Base-by-base conservation (phyloP, 2,113 vertebrate species). In the Orthonyx spaldingii region DNA sequence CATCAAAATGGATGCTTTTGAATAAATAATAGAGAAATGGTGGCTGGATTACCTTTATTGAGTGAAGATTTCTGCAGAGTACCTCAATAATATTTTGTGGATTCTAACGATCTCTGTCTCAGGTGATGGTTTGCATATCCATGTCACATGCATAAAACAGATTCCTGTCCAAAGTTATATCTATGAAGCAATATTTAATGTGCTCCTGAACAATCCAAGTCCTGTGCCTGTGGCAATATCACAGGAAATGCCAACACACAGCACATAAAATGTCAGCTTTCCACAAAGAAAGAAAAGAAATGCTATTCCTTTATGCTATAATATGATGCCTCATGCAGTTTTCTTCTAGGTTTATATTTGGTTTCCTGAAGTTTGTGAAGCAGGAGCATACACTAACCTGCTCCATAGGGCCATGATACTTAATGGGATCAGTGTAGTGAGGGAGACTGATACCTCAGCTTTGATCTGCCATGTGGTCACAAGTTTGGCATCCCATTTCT, bases 221-320 rank as follows among this genome's bases (percentile, higher is more conserved):
- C 46, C 53, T 81, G 23, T 71, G 88, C 96, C 96, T 94, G 80
- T 93, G 90, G 90, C 90, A 88, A 75, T 94, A 92, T 93, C 94
- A 88, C 68, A 86, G 85, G 80, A 97, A 96, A 96, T 96, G 95
- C 92, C 93, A 96, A 64, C 11, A 30, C 76, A 81, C 83, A 93
- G 79, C 79, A 84, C 56, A 92, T 89, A 95, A 97, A 96, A 96
- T 93, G 83, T 93, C 96, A 96, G 39, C 92, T 92, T 88, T 94
- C 80, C 57, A 84, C 10, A 16, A 93, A 64, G n/a, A 52, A 92
- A 92, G 72, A 52, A 92, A 93, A 94, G 76, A 95, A 95, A 92
- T 77, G 52, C 49, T 92, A 6, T 84, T 93, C 37, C 71, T 90
- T 94, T 77, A 80, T 81, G 37, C 52, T 70, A 52, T 77, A 90